Conservation (phyloP, 2,888 invertebrate species). For the Alsophila aescularia region DNA sequence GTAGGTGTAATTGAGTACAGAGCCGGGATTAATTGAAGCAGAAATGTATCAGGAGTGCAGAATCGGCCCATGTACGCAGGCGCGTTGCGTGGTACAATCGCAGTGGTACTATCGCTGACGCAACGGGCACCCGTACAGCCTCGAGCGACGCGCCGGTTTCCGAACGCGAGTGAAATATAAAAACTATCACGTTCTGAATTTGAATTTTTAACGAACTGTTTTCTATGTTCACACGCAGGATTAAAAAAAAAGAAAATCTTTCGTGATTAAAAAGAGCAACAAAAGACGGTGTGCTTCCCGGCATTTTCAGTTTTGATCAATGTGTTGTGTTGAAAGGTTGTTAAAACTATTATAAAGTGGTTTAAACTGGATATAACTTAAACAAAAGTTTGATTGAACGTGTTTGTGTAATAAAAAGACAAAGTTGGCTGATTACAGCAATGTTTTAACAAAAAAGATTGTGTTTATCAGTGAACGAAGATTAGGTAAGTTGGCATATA, state of each 20-base stretch:
- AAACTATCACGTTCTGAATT: conserved; percentile 36
- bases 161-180: conserved; percentile 33
- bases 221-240: not conserved
- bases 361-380: conserved; percentile 5
- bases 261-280: conserved; percentile 32
- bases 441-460: not conserved
- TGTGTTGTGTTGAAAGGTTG: conserved; percentile 26
- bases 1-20: conserved; percentile 77
- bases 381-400: conserved; percentile 2
- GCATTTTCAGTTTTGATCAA: conserved; percentile 8
- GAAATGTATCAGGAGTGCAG: conserved; percentile 81
- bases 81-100: conserved; percentile 67
- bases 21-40: conserved; percentile 79
- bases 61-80: conserved; percentile 76
- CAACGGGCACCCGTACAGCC: conserved; percentile 60
- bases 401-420: not conserved
- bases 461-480: not conserved
- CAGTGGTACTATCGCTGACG: conserved; percentile 71
- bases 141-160: conserved; percentile 28
- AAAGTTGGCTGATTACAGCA: not conserved
- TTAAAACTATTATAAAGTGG: conserved; percentile 12
- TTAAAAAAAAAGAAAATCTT: conserved; percentile 12
- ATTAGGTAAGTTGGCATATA: not conserved
- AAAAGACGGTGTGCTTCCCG: conserved; percentile 22
- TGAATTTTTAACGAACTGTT: conserved; percentile 18